Evolutionary conservation across 2,797 vertebrate species (phyloP).

Genomic region (Amblyraja radiata): DNA sequence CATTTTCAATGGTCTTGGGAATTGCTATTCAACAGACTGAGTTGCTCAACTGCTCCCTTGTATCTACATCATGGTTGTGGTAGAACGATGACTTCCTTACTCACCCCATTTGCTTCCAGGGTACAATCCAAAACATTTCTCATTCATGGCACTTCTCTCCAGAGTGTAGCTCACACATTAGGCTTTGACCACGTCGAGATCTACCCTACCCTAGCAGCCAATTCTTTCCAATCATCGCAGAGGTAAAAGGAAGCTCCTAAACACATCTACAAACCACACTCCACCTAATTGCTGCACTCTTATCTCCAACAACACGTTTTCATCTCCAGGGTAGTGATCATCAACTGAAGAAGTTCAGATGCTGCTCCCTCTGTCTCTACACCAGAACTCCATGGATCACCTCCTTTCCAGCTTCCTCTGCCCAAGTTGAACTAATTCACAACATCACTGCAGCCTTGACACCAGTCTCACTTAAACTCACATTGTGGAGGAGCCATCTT

Average conservation of each 20-base stretch:
- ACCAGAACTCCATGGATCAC: not conserved
- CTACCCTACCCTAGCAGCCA: too few relatives aligned
- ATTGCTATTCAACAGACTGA: conserved; percentile 10
- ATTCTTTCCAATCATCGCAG: too few relatives aligned
- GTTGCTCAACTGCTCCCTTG: not conserved
- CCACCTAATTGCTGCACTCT: not conserved
- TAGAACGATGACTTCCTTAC: not conserved
- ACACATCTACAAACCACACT: not conserved
- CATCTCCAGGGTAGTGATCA: not conserved
- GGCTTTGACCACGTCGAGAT: not conserved
- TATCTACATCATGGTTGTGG: not conserved
- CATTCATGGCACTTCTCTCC: not conserved
- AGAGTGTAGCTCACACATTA: not conserved
- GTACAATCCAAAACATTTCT: not conserved
- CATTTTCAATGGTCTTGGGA: not conserved
- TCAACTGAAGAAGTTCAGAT: not conserved
- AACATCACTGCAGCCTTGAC: not conserved
- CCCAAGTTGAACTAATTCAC: not conserved
- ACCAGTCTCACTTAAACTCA: not conserved
- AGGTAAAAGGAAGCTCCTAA: not conserved
- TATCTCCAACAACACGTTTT: not conserved
- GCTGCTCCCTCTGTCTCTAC: not conserved
- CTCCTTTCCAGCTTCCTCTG: not conserved
- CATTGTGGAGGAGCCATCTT: too few relatives aligned
- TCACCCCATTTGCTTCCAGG: not conserved